These are phyloP conservation scores for Eristalis arbustorum DNA, from an alignment of 2,888 invertebrate species.

Conservation along the genomic window DNA sequence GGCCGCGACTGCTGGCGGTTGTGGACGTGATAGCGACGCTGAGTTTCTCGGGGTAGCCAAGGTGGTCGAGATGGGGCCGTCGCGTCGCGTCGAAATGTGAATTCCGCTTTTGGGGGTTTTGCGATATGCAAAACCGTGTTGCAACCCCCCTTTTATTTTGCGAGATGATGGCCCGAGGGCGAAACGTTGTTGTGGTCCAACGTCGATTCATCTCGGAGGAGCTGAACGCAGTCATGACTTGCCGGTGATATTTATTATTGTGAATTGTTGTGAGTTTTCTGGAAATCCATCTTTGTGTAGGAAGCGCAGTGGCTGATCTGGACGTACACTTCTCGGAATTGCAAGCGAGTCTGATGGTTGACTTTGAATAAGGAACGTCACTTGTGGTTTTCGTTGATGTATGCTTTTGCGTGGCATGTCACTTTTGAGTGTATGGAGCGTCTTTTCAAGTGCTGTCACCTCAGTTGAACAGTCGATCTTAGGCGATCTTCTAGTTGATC, in stretches of 20 bases:
- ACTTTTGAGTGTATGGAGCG: too few relatives aligned
- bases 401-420: too few relatives aligned
- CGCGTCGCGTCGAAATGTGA: constrained; percentile 68
- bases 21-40: constrained; percentile 20
- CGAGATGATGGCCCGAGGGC: constrained; percentile 60
- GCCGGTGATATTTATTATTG: constrained; percentile 65
- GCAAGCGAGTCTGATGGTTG: not conserved
- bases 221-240: not conserved
- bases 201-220: not conserved
- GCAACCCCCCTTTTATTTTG: constrained; percentile 60
- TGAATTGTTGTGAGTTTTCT: constrained; percentile 61
- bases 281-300: constrained; percentile 63
- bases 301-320: not conserved
- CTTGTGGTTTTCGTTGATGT: too few relatives aligned
- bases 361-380: too few relatives aligned
- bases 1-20: not conserved
- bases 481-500: too few relatives aligned
- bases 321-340: constrained; percentile 15
- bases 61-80: constrained; percentile 17
- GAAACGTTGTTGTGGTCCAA: constrained; percentile 56
- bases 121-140: constrained; percentile 69
- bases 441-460: too few relatives aligned
- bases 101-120: constrained; percentile 63
- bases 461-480: too few relatives aligned
- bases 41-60: constrained; percentile 44